Base-by-base conservation (phyloP, 2,113 vertebrate species). In the Antechinus stuartii region DNA sequence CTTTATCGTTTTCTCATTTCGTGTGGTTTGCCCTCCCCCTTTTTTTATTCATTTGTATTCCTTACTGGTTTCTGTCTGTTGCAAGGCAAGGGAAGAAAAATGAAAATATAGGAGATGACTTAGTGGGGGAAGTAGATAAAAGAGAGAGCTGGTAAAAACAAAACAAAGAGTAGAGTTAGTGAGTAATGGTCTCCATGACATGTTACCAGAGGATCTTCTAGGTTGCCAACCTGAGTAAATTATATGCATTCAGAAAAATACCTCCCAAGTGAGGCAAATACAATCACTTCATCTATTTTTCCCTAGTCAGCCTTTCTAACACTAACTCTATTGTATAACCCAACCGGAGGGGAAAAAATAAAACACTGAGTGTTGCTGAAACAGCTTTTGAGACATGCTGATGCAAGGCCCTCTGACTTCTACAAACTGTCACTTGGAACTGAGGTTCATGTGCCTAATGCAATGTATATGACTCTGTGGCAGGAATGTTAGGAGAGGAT, bases 171-270 rank as follows among this genome's bases (percentile, higher is more conserved):
- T 54, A 96, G 90, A 97, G 55, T 95, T 93, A 96, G 95, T 93
- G 94, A 92, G 94, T 95, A 97, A 97, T 92, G 92, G 91, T 57
- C 7, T 47, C 94, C 95, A 35, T 93, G 96, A 98, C 93, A 96
- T 96, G 94, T 92, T 97, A 97, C 97, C 95, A 97, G 94, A 97
- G 61, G 94, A 94, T 95, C 96, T 89, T 94, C 49, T 96, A 96
- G 84, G n/a, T 97, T 97, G 96, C 96, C 97, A 97, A 95, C 95
- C 94, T 96, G 91, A 91, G 57, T 95, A 96, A 98, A 96, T 98
- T 96, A 94, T 90, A 95, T 84, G 54, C 93, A 94, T 61, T 96
- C 97, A 92, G 93, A 94, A 95, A 97, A 97, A 97, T 95, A 96
- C 93, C 96, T 97, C 95, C 92, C 94, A 97, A 91, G 95, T 94